Evolutionary conservation across 2,888 invertebrate genomes (phyloP).

Genomic region (Limnephilus lunatus): DNA sequence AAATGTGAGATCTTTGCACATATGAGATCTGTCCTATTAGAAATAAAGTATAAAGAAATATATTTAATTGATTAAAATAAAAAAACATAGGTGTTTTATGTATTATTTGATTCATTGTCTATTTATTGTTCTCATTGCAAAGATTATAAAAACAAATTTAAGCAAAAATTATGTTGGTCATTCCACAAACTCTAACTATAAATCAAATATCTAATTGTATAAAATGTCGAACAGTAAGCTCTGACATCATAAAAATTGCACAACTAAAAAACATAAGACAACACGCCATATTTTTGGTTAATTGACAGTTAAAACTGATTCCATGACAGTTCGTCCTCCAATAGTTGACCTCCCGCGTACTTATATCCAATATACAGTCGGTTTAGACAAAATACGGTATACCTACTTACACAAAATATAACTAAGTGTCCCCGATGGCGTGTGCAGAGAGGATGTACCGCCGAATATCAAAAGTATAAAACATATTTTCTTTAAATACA

Average conservation of each 20-base stretch:
- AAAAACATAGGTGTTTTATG: background rate
- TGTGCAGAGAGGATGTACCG: too few species aligned
- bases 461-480: too few species aligned
- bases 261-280: background rate
- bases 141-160: background rate
- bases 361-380: too few species aligned
- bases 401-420: too few species aligned
- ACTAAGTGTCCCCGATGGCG: too few species aligned
- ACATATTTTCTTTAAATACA: too few species aligned
- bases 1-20: conserved; percentile 43
- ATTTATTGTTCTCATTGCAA: background rate
- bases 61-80: conserved; percentile 44
- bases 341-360: too few species aligned
- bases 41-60: conserved; percentile 46
- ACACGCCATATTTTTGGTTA: background rate
- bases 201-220: too few species aligned
- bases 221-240: background rate
- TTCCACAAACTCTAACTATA: too few species aligned
- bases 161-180: background rate
- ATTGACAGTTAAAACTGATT: too few species aligned
- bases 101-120: conserved; percentile 5
- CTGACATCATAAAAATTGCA: background rate
- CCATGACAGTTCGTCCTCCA: too few species aligned
- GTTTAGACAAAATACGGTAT: too few species aligned
- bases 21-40: conserved; percentile 54